phyloP scores from a whole-genome alignment of 2,113 vertebrate species.

The Lanius collurio region DNA sequence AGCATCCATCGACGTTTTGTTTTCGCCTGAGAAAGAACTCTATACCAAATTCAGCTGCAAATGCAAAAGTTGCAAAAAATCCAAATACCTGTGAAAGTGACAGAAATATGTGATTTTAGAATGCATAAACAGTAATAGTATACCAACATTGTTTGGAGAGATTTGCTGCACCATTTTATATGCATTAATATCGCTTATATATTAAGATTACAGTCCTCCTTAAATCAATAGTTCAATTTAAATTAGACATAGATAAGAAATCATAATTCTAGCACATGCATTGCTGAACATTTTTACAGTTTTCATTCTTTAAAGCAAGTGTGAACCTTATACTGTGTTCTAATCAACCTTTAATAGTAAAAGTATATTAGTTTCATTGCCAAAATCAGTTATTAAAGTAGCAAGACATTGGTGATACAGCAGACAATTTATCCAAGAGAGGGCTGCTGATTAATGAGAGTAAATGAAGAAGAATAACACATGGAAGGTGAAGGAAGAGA shows the following conservation, averaged over 20 bases:
- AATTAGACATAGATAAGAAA: not conserved
- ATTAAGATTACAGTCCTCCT: not conserved
- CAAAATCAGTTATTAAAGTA: not conserved
- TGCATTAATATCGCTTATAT: rapidly evolving
- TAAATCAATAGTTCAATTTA: not conserved
- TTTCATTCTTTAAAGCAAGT: not conserved
- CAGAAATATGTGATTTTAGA: not conserved
- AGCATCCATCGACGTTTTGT: not conserved
- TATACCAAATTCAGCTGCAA: constrained; percentile 44
- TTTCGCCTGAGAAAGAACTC: rapidly evolving
- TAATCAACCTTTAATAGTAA: not conserved
- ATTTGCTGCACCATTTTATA: not conserved
- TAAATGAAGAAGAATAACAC: not conserved
- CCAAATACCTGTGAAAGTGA: constrained; percentile 81
- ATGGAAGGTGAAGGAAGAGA: not conserved
- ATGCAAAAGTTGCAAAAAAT: constrained; percentile 72
- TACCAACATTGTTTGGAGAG: not conserved
- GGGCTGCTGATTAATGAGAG: not conserved
- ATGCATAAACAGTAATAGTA: not conserved
- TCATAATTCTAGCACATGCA: not conserved
- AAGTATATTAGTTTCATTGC: not conserved
- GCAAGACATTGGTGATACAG: not conserved
- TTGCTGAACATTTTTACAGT: not conserved
- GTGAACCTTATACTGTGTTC: not conserved
- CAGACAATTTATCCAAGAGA: not conserved